Percentiles rank a stretch among this genome's conserved stretches.
These are phyloP conservation scores for Choloepus didactylus DNA, from an alignment of 2,797 vertebrate species.

Conservation along the genomic window DNA sequence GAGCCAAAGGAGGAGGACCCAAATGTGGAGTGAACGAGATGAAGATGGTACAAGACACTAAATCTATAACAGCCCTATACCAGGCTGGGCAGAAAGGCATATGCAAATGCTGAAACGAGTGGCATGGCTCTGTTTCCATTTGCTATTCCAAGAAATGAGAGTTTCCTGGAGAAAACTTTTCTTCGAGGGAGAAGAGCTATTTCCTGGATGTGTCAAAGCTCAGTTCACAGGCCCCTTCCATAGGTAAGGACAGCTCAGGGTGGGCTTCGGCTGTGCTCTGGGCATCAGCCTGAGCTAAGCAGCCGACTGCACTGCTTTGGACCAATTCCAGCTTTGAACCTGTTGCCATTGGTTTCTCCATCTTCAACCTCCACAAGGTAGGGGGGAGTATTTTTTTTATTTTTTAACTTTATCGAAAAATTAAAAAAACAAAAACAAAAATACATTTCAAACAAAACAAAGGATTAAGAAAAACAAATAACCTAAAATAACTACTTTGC, in stretches of 20 bases:
- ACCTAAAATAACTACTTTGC: too few relatives aligned
- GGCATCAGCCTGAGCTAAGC: background rate
- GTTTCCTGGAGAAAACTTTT: background rate
- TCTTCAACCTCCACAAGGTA: background rate
- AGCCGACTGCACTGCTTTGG: background rate
- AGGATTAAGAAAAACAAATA: too few relatives aligned
- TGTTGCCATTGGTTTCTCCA: background rate
- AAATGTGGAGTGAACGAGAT: background rate
- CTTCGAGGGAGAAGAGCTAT: background rate
- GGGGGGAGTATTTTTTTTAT: too few relatives aligned
- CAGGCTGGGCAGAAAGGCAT: background rate
- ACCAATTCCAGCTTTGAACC: background rate
- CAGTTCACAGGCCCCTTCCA: background rate
- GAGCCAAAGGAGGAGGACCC: background rate
- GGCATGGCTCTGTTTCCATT: background rate
- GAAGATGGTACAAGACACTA: background rate
- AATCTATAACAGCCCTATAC: background rate
- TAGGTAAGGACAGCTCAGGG: background rate
- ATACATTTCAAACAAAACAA: too few relatives aligned
- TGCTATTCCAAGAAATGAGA: background rate
- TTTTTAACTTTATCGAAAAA: too few relatives aligned
- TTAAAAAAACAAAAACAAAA: too few relatives aligned
- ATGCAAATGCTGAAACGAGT: background rate
- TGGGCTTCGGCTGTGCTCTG: rapidly evolving
- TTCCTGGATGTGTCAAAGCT: background rate